Base-by-base conservation (phyloP, 2,113 vertebrate genomes). In the Rousettus leschenaultii region DNA sequence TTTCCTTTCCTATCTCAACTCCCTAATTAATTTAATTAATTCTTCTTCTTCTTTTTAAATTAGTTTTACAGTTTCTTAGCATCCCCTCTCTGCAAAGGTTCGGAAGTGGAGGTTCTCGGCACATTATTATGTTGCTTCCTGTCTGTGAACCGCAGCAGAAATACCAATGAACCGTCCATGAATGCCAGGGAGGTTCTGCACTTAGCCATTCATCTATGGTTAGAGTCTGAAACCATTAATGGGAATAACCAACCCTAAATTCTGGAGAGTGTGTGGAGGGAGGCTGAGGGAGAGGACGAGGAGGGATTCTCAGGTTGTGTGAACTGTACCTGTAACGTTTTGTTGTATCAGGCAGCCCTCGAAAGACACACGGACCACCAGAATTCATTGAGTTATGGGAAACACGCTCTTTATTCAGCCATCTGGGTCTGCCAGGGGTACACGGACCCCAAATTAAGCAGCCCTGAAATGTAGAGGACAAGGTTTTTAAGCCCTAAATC, bases 81-180 rank as follows among this genome's bases (percentile, higher is more conserved):
- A 73, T 53, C 33, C 18, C 28, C n/a, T 53, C 30, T 30, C 6
- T 18, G 19, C 26, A 84, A 59, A 74, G 14, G 19, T 33, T 63
- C 65, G 55, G 28, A 24, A n/a, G 71, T 75, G 14, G 16, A 57
- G 21, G 6, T 55, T 66, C 45, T 51, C 57, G 59, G 59, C 59
- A n/a, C 7, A 0, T 35, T 3, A 11, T 33, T 16, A 2, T 24
- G 55, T 9, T 19, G 6, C 0, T 22, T 65, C 35, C 11, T 15
- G 43, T 43, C 53, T 82, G 57, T 57, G 35, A 86, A 45, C 16
- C 16, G 10, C 80, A 22, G 35, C 35, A 53, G 48, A 93, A 86
- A 68, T 19, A 53, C 28, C n/a, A 38, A 51, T 40, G 45, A 35
- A 28, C 6, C 2, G 33, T 48, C 55, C 38, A 12, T 2, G 13